These are phyloP conservation scores for Cecidostiba fungosa DNA, from an alignment of 2,888 invertebrate genomes.

Conservation along the genomic window DNA sequence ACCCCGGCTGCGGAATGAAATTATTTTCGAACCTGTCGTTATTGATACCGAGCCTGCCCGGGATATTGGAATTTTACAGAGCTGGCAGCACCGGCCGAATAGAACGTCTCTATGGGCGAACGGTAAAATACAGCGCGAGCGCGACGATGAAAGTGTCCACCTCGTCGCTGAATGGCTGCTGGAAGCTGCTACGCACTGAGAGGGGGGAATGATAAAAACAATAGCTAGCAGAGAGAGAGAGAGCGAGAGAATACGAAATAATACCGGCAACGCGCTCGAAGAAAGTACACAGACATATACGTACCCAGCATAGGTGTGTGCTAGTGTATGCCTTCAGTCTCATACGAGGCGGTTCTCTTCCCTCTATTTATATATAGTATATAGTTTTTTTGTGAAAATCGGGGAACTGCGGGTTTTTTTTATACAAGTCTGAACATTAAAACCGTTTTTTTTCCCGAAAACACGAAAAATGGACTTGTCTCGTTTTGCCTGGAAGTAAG, in stretches of 20 bases:
- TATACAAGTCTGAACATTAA: no score
- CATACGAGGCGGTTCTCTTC: no score
- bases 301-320: background rate
- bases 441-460: no score
- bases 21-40: constrained; percentile 70
- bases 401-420: no score
- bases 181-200: background rate
- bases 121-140: constrained; percentile 19
- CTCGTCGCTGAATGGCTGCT: background rate
- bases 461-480: no score
- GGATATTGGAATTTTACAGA: constrained; percentile 64
- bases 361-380: no score
- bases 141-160: constrained; percentile 26
- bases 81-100: constrained; percentile 46
- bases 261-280: background rate
- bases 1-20: constrained; percentile 64
- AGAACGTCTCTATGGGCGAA: constrained; percentile 47
- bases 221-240: background rate
- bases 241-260: constrained; percentile 1
- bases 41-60: constrained; percentile 67
- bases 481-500: no score
- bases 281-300: background rate
- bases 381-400: no score
- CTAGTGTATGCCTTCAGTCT: no score
- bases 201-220: constrained; percentile 14